Conservation (phyloP, 2,888 invertebrate genomes). For the Ernsta delagoae region DNA sequence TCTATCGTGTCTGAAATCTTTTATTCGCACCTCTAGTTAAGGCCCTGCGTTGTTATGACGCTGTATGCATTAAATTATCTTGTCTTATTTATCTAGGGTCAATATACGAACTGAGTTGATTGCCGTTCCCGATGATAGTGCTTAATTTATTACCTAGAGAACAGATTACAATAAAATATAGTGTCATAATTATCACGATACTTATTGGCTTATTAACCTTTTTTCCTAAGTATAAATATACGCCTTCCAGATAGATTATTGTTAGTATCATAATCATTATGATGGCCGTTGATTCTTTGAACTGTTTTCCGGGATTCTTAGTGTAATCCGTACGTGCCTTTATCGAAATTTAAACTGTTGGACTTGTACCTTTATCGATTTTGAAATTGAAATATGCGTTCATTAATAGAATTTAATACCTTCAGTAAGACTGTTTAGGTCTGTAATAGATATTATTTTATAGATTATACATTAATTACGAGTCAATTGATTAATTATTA, state of each 20-base stretch:
- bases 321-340: no score
- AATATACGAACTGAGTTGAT: constrained; percentile 59
- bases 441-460: no score
- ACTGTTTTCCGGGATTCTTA: no score
- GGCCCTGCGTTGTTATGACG: constrained; percentile 30
- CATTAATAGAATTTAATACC: no score
- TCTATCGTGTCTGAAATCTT: constrained; percentile 25
- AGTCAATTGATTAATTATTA: no score
- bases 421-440: no score
- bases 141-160: constrained; percentile 55
- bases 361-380: no score
- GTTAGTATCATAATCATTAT: no score
- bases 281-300: no score
- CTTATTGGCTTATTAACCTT: constrained; percentile 8
- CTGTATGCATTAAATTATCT: constrained; percentile 52
- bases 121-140: constrained; percentile 53
- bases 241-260: neutral
- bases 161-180: constrained; percentile 10
- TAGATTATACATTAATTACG: no score
- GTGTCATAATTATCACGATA: constrained; percentile 6
- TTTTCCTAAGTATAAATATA: neutral
- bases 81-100: constrained; percentile 67
- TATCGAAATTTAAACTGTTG: no score
- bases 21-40: constrained; percentile 33
- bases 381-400: no score